Evolutionary conservation across 2,888 invertebrate genomes (phyloP).

Genomic region (Lottia scabra): DNA sequence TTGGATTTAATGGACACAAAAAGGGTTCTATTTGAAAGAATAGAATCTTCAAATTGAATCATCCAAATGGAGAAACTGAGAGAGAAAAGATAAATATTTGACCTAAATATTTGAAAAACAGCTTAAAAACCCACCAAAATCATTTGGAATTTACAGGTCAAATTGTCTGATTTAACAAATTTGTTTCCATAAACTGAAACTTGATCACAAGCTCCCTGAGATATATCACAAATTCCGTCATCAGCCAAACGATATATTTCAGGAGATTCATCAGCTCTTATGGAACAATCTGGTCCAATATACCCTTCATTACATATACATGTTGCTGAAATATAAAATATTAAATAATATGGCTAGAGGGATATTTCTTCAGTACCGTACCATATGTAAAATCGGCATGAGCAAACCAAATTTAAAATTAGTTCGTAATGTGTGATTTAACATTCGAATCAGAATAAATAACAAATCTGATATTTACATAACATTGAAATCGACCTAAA

Average conservation of each 20-base stretch:
- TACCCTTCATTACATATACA: conserved; percentile 27
- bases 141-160: conserved; percentile 33
- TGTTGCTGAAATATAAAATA: conserved; percentile 14
- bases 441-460: too few species aligned
- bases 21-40: too few species aligned
- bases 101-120: neutral
- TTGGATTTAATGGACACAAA: too few species aligned
- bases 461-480: too few species aligned
- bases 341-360: too few species aligned
- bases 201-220: conserved; percentile 27
- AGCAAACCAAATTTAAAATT: too few species aligned
- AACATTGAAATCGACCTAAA: too few species aligned
- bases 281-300: conserved; percentile 35
- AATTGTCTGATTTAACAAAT: conserved; percentile 31
- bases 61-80: too few species aligned
- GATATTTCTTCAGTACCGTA: too few species aligned
- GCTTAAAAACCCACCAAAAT: conserved; percentile 29
- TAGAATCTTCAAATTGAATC: too few species aligned
- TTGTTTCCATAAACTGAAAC: conserved; percentile 32
- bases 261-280: conserved; percentile 25
- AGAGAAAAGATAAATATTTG: neutral
- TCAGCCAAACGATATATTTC: conserved; percentile 23
- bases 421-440: too few species aligned
- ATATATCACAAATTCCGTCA: conserved; percentile 40
- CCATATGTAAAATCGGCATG: too few species aligned